Percentiles rank a stretch among this genome's conserved stretches.
These are phyloP conservation scores for Chloroclystis v-ata DNA, from an alignment of 2,888 invertebrate genomes.

Conservation along the genomic window DNA sequence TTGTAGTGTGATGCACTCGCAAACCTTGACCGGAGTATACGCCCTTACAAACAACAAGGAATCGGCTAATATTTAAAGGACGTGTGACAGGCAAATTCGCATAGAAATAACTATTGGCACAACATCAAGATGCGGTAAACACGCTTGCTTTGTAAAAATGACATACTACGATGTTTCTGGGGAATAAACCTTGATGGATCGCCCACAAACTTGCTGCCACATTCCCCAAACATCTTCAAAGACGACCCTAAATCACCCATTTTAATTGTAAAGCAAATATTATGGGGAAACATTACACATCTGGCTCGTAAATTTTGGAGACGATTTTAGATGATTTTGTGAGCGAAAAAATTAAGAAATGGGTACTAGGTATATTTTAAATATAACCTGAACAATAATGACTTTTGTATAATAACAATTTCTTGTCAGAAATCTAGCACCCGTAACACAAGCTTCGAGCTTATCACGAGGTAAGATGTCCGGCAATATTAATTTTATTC, in stretches of 20 bases:
- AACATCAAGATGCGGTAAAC: constrained; percentile 56
- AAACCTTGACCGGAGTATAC: too few relatives aligned
- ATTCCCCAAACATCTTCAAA: constrained; percentile 50
- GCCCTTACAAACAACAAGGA: not conserved
- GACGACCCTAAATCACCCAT: constrained; percentile 43
- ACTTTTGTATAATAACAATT: too few relatives aligned
- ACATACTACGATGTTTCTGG: constrained; percentile 36
- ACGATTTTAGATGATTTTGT: constrained; percentile 3
- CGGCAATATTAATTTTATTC: too few relatives aligned
- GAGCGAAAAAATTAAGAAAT: not conserved
- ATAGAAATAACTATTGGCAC: constrained; percentile 71
- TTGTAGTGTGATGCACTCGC: too few relatives aligned
- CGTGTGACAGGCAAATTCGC: constrained; percentile 34
- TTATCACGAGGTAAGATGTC: too few relatives aligned
- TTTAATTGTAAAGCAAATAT: constrained; percentile 47
- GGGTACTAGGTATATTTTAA: not conserved
- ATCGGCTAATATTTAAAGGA: not conserved
- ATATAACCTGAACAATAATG: not conserved
- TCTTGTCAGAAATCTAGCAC: too few relatives aligned
- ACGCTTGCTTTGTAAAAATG: constrained; percentile 54
- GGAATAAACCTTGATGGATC: constrained; percentile 57
- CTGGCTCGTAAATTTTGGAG: constrained; percentile 26
- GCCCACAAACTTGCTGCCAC: constrained; percentile 36
- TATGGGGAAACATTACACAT: constrained; percentile 26
- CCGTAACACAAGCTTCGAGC: too few relatives aligned